Evolutionary conservation across 2,113 vertebrate species (phyloP).

Genomic region (Pristiophorus japonicus): DNA sequence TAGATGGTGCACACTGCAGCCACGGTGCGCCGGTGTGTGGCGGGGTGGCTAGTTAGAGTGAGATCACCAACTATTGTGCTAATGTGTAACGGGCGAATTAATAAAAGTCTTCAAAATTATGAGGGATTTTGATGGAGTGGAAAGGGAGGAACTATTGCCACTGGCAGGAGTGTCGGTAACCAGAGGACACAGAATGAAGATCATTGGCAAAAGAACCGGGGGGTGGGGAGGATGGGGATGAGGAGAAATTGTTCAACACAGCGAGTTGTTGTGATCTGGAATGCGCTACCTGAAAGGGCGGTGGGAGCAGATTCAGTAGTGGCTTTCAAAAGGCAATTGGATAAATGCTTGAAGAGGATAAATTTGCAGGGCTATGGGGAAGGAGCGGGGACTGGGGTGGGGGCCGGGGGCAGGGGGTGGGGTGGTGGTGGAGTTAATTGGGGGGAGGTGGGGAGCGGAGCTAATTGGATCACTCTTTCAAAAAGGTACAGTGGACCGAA

Average conservation of each 20-base stretch:
- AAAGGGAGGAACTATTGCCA: not conserved
- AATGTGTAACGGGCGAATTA: not conserved
- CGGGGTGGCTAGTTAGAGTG: not conserved
- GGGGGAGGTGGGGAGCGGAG: not conserved
- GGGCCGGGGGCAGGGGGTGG: too few species aligned
- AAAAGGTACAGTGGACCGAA: not conserved
- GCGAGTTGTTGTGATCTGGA: not conserved
- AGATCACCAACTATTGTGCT: not conserved
- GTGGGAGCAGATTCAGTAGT: not conserved
- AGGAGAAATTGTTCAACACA: not conserved
- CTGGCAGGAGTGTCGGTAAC: not conserved
- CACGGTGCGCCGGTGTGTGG: not conserved
- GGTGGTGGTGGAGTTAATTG: too few species aligned
- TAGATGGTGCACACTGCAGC: not conserved
- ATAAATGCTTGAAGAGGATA: not conserved
- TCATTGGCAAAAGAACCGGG: not conserved
- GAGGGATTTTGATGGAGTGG: not conserved
- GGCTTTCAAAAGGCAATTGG: not conserved
- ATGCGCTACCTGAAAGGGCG: not conserved
- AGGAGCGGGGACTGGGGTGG: not conserved
- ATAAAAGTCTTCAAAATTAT: not conserved
- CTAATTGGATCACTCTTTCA: not conserved
- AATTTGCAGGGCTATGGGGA: not conserved
- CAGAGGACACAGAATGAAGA: not conserved
- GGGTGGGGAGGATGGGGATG: not conserved